Base-by-base conservation (phyloP, 2,888 invertebrate genomes). In the Cryptus armator region DNA sequence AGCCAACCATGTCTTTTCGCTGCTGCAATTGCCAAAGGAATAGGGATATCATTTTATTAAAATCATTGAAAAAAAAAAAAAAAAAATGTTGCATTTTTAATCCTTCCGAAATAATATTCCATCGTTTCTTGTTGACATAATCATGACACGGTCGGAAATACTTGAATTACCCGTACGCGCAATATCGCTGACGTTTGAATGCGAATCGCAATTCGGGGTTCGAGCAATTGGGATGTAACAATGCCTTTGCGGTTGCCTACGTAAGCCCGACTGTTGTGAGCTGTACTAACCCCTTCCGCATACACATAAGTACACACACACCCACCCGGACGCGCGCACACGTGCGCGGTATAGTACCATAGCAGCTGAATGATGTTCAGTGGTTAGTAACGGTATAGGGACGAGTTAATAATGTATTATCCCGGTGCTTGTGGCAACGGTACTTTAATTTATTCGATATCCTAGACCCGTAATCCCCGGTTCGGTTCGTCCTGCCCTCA, bases 371-470 rank as follows among this genome's bases (percentile, higher is more conserved):
- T 53, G 46, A 48, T 77, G 66, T 64, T 48, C 66, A 37, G 59
- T 70, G 64, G 71, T 66, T 32, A 48, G 37, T 44, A 48, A 46
- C 48, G 64, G 19, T 32, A 66, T 7, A 37, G 68, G 48, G 59
- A 66, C 19, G 29, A 79, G 72, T 84, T 82, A 84, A 84, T 86
- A 84, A 84, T 84, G 86, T 67, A 86, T 59, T 46, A 16, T 62
- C 44, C 46, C 29, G 29, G 53, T 4, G 71, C 62, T 70, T 44
- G 46, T n/a, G 83, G 81, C 77, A 83, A 83, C 80, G 81, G 74
- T n/a, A 51, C 77, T 81, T 77, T 77, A 83, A 86, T 83, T 67
- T 81, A 77, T 81, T 77, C 81, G 77, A 77, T 82, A 68, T 68
- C 70, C 56, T 62, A 56, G 71, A 75, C 75, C 71, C 67, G 76